A percentile compares a stretch with the other conserved stretches of the same genome.
Conservation (phyloP, 2,797 vertebrate genomes). For the Squalus acanthias region DNA sequence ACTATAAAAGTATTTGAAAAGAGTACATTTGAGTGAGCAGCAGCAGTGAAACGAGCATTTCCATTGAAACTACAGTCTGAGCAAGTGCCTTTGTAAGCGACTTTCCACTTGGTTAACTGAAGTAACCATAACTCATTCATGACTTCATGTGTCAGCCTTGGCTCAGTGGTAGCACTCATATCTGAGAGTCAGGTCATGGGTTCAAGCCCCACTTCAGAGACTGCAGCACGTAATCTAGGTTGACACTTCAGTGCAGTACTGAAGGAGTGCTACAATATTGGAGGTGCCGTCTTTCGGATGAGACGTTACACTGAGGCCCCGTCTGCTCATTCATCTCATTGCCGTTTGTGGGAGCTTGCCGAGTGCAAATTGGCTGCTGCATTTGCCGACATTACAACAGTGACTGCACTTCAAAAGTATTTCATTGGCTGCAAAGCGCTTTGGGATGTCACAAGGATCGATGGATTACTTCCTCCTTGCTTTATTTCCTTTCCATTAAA, state of each 20-base stretch:
- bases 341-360: neutral
- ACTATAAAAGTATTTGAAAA: neutral
- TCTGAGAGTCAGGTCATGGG: neutral
- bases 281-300: neutral
- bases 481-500: neutral
- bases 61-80: neutral
- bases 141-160: neutral
- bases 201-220: neutral
- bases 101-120: neutral
- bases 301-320: neutral
- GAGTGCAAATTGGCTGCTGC: neutral
- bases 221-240: neutral
- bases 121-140: neutral
- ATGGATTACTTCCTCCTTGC: neutral
- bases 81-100: neutral
- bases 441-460: neutral
- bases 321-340: neutral
- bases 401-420: neutral
- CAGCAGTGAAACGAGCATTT: neutral
- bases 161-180: neutral
- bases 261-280: neutral
- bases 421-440: neutral
- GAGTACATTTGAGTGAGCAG: neutral
- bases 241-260: neutral
- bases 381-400: neutral